Base-by-base conservation (phyloP, 64 coral and sea anemone species). In the Stylophora pistillata region DNA sequence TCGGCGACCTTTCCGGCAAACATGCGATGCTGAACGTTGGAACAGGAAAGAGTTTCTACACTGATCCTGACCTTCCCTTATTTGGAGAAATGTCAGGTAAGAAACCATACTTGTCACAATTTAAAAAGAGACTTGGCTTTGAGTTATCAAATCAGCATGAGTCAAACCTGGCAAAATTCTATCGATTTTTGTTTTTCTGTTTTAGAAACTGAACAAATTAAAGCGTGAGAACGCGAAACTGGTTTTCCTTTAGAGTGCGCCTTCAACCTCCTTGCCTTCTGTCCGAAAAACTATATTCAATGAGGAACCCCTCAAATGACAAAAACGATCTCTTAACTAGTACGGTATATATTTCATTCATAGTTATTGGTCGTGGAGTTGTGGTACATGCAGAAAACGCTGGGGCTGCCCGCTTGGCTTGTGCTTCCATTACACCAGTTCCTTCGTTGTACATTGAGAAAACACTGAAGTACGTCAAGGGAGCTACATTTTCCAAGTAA, bases 1-100 rank as follows among this genome's bases (percentile, higher is more conserved):
- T 98, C 13, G 96, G 96, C 30, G 96, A 98, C 72, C 32, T 88
- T 11, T 98, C 96, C 13, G 90, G 80, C 15, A 98, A 98, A 60
- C 55, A 89, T 75, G 82, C 76, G 0, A 83, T 78, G 56, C 93
- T 95, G n/a, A 63, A 79, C 53, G 76, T 98, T 73, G 96, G 96
- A 30, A 89, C 82, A 68, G 91, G 93, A 13, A 76, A 81, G 30
- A 74, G 59, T 5, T 94, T 90, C 34, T 98, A 92, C 41, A 98
- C 87, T 2, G 96, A 95, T 56, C 63, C 79, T 17, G 90, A 95
- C 59, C 78, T 88, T 27, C 93, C 93, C 12, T 74, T 98, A 13
- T 93, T 90, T 81, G 94, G 91, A 58, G 78, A 61, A 69, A 85
- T 93, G 62, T 89, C 90, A 75, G 91, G 94, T 96, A 87, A 79